Conservation (phyloP, 1,140 invertebrate genomes). For the Aleiodes sp. region DNA sequence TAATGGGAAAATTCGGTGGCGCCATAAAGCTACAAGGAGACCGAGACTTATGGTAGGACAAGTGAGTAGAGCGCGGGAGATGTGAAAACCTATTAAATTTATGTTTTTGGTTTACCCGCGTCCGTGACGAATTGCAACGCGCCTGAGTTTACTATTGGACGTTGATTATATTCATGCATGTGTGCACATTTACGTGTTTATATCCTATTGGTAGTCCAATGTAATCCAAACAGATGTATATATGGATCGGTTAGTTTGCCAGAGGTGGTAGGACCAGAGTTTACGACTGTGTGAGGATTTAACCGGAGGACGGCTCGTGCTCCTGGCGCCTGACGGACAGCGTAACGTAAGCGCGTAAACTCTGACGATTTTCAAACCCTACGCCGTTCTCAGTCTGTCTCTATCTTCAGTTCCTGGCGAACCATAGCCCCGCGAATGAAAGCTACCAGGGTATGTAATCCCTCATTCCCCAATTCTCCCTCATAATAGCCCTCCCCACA, state of each 20-base stretch:
- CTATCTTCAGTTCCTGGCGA: no score
- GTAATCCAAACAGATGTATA: conserved; percentile 57
- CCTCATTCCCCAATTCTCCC: background rate
- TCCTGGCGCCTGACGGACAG: conserved; percentile 55
- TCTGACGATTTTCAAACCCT: conserved; percentile 37
- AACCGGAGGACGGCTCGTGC: conserved; percentile 4
- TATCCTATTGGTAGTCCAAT: conserved; percentile 58
- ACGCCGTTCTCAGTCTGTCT: no score
- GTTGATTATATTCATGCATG: conserved; percentile 9
- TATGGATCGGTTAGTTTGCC: conserved; percentile 37
- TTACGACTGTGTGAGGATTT: conserved; percentile 32
- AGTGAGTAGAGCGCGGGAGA: conserved; percentile 44
- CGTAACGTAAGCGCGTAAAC: conserved; percentile 54
- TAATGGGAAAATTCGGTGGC: conserved; percentile 65
- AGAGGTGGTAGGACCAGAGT: conserved; percentile 22
- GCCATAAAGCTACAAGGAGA: conserved; percentile 63
- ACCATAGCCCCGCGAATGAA: conserved; percentile 19
- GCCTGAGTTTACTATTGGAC: conserved; percentile 25
- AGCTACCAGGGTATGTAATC: background rate
- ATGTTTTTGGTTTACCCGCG: conserved; percentile 65
- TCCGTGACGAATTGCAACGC: conserved; percentile 64
- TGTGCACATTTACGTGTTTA: conserved; percentile 33
- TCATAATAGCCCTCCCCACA: conserved; percentile 19
- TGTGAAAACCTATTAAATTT: conserved; percentile 62
- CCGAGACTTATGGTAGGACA: conserved; percentile 26